Evolutionary conservation across 1,140 invertebrate genomes (phyloP), one percentile per base, ranked within the genome.

Genomic region (Drosophila elegans): DNA sequence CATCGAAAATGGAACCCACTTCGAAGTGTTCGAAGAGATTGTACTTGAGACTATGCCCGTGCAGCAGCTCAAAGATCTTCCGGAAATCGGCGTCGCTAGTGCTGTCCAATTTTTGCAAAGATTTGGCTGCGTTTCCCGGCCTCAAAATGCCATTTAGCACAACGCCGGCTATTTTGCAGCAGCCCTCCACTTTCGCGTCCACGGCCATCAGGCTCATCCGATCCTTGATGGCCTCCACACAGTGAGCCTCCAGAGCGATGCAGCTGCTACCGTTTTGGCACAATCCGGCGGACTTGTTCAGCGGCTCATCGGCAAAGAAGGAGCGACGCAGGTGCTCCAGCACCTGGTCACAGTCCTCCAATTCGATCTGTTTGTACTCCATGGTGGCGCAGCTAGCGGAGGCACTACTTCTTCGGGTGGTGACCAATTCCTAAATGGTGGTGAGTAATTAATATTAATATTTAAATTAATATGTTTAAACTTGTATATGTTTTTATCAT

Each of bases 301-400:
- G 93, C 0, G 96, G 96, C 89, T 97, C 96, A 78, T 97, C 96
- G 3, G 95, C 94, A 90, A 97, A 97, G 92, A 96, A 96, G 72
- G 94, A 95, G 62, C 94, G 92, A 34, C 95, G 93, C 54, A 97
- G 93, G 84, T 97, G 96, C 27, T 94, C 80, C 42, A 97, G 94
- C 13, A 96, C 95, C 38, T 94, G 93, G 10, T 93, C 85, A 68
- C 93, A 94, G 59, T 93, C 93, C 61, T 93, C 92, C 61, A 93
- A 91, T 4, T 93, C 91, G 34, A 96, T 93, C 34, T 93, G 68
- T 66, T 83, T 92, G 79, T 93, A 94, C 66, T 94, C 93, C 93
- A 94, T 94, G 51, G 44, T 41, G 13, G 4, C 9, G 11, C 27
- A 7, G 27, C 32, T 12, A n/a, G 2, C 4, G 38, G 21, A n/a